Percentiles rank a stretch among this genome's conserved stretches.
Evolutionary conservation across 2,113 vertebrate species (phyloP).

Genomic region (Oophaga pumilio): DNA sequence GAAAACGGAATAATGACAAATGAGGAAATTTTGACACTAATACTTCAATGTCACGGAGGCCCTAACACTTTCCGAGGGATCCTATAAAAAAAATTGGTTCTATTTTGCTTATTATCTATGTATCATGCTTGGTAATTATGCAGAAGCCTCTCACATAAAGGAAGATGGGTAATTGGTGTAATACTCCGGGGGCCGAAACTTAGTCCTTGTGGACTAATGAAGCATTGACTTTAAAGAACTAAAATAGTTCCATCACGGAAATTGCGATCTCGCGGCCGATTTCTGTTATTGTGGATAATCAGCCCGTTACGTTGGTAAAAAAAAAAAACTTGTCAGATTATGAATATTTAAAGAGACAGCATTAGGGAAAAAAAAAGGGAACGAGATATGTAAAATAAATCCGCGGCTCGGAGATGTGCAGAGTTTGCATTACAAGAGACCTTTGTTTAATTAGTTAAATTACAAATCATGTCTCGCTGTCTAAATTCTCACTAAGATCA

Average conservation of each 20-base stretch:
- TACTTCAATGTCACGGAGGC: constrained; percentile 45
- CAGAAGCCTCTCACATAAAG: constrained; percentile 15
- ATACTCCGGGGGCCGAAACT: constrained; percentile 11
- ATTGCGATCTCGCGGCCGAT: constrained; percentile 19
- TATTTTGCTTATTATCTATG: constrained; percentile 35
- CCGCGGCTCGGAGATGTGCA: not conserved
- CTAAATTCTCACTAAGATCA: not conserved
- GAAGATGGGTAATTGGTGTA: constrained; percentile 38
- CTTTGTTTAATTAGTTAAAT: constrained; percentile 4
- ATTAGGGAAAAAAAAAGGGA: not conserved
- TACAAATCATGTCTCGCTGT: not conserved
- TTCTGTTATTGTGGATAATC: constrained; percentile 37
- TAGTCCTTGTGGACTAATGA: constrained; percentile 34
- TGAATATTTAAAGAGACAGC: constrained; percentile 36
- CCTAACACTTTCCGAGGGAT: constrained; percentile 22
- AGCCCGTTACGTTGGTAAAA: not conserved
- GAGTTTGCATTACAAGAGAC: not conserved
- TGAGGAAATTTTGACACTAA: constrained; percentile 26
- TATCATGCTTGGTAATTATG: constrained; percentile 20
- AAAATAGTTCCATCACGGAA: constrained; percentile 35
- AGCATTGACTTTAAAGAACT: constrained; percentile 1
- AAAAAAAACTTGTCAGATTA: constrained; percentile 21
- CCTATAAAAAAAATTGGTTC: constrained; percentile 15
- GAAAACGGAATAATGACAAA: constrained; percentile 13
- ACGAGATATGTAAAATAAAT: not conserved